Conservation (phyloP, 2,113 vertebrate species). For the Tyto alba region DNA sequence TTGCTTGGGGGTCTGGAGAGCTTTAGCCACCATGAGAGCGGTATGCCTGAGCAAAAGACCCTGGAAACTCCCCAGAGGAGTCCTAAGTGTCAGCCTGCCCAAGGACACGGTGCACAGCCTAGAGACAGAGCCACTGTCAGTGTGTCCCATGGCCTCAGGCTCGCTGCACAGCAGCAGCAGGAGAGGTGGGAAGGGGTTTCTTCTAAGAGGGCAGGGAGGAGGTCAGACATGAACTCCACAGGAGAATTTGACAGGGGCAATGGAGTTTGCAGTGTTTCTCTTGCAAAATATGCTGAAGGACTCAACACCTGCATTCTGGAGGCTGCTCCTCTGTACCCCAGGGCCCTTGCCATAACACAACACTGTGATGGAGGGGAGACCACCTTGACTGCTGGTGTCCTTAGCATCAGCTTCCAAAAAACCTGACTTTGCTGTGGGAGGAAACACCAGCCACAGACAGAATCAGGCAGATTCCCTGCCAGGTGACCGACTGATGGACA, state of each 20-base stretch:
- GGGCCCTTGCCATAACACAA: not conserved
- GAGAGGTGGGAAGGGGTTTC: not conserved
- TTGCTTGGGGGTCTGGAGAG: not conserved
- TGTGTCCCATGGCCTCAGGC: not conserved
- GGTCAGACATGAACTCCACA: fast-evolving
- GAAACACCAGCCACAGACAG: not conserved
- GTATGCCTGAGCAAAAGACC: not conserved
- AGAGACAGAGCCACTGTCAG: not conserved
- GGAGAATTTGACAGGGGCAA: not conserved
- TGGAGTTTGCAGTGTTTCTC: not conserved
- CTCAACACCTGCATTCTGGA: not conserved
- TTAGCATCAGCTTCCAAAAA: not conserved
- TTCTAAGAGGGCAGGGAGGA: not conserved
- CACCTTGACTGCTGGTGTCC: fast-evolving
- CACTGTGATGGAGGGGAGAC: not conserved
- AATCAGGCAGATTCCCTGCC: not conserved
- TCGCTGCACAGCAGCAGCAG: not conserved
- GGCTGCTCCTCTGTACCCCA: not conserved
- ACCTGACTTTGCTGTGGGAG: not conserved
- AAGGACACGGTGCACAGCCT: not conserved
- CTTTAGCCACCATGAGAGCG: not conserved
- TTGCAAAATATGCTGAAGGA: not conserved
- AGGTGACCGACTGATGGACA: not conserved
- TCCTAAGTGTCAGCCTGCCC: not conserved
- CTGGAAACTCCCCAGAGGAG: not conserved